Percentiles rank a stretch among this genome's conserved stretches.
Conservation (phyloP, 2,888 invertebrate genomes). For the Entomobrya multifasciata region DNA sequence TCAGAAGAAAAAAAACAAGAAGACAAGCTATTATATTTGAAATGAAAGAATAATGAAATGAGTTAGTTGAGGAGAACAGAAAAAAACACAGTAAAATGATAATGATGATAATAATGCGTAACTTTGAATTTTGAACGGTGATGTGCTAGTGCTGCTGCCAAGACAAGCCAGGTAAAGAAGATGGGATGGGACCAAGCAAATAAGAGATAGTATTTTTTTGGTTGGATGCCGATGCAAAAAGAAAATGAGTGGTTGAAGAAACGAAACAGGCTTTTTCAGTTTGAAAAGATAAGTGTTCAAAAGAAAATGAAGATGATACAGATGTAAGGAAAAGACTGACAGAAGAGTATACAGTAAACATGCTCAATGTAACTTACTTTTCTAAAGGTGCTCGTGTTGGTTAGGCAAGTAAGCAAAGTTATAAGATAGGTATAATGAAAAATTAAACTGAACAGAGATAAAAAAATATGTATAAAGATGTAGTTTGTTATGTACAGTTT, state of each 20-base stretch:
- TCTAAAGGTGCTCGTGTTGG: too few relatives aligned
- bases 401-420: background rate
- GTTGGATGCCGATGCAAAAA: background rate
- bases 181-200: background rate
- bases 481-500: too few relatives aligned
- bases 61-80: background rate
- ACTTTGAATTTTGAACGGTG: too few relatives aligned
- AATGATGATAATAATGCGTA: background rate
- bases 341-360: too few relatives aligned
- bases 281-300: background rate
- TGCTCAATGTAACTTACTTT: too few relatives aligned
- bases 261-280: slow-evolving; percentile 20
- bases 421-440: background rate
- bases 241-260: slow-evolving; percentile 2
- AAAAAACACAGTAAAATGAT: background rate
- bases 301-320: background rate
- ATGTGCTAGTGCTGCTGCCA: too few relatives aligned
- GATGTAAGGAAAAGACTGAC: too few relatives aligned
- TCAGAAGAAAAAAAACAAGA: too few relatives aligned
- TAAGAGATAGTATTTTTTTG: background rate
- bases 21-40: too few relatives aligned
- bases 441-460: background rate
- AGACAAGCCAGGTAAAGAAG: too few relatives aligned
- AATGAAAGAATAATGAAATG: background rate
- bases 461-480: background rate